Conservation (phyloP, 2,113 vertebrate genomes). For the Pristiophorus japonicus region DNA sequence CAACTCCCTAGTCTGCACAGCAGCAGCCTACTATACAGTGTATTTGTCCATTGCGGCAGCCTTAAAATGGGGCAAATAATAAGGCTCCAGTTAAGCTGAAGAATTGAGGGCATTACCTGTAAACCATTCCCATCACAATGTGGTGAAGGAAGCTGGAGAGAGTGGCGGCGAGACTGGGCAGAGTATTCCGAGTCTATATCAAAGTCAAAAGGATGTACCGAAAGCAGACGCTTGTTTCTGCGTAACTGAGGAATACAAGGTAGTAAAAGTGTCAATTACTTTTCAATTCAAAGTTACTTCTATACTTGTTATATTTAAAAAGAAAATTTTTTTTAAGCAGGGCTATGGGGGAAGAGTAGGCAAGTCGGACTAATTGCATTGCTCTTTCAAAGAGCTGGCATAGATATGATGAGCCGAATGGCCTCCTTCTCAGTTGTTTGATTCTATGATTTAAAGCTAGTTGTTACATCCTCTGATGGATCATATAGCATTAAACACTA, state of each 20-base stretch:
- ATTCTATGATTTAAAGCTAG: background rate
- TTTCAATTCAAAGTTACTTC: background rate
- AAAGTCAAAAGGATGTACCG: slow-evolving; percentile 72
- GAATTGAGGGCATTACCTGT: slow-evolving; percentile 19
- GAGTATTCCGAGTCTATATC: slow-evolving; percentile 63
- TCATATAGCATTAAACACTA: background rate
- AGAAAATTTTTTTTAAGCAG: background rate
- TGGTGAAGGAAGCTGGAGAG: slow-evolving; percentile 50
- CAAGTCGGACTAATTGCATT: background rate
- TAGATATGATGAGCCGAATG: background rate
- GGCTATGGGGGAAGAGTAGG: background rate
- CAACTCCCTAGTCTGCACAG: background rate
- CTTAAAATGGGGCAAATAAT: background rate
- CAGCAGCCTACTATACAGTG: no score
- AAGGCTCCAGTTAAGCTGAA: background rate
- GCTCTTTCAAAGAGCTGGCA: background rate
- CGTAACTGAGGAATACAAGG: slow-evolving; percentile 51
- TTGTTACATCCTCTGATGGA: background rate
- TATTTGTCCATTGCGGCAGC: no score
- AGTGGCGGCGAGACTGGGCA: slow-evolving; percentile 48
- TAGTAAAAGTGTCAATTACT: slow-evolving; percentile 40
- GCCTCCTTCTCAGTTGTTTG: background rate
- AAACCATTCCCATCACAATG: slow-evolving; percentile 11
- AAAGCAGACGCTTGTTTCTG: slow-evolving; percentile 75
- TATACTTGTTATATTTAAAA: background rate